Percentiles rank a stretch among this genome's conserved stretches.
phyloP scores from a whole-genome alignment of 1,140 invertebrate species.

The Cotesia typhae region DNA sequence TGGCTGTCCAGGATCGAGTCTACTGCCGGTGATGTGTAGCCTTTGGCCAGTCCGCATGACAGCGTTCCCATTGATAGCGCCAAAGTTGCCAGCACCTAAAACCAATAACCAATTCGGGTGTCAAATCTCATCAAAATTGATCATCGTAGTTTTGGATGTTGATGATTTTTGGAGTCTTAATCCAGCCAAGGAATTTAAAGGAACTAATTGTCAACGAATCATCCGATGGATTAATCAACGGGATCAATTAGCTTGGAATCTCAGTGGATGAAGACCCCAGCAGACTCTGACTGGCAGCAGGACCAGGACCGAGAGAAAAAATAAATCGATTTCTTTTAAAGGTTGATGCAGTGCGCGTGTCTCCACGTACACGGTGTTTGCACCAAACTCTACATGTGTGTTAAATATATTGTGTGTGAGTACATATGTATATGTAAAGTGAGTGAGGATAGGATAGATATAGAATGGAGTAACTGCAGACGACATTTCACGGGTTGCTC shows the following conservation, averaged over 20 bases:
- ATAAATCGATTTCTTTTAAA: no score
- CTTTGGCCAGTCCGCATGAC: conserved; percentile 82
- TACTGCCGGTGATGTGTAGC: conserved; percentile 84
- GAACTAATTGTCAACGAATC: no score
- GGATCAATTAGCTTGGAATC: no score
- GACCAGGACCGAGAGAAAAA: no score
- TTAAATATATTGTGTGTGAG: no score
- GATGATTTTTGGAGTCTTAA: no score
- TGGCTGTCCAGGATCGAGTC: conserved; percentile 79
- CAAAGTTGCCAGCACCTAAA: conserved; percentile 79
- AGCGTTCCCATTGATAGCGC: conserved; percentile 83
- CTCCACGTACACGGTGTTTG: neutral
- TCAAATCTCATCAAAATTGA: neutral
- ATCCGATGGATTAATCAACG: no score
- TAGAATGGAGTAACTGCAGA: conserved; percentile 39
- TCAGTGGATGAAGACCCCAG: neutral
- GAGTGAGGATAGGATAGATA: neutral
- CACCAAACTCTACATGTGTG: no score
- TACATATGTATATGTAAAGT: conserved; percentile 8
- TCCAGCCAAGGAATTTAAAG: no score
- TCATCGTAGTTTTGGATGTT: no score
- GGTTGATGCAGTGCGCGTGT: neutral
- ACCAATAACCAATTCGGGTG: conserved; percentile 6
- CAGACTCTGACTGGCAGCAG: neutral
- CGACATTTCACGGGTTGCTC: conserved; percentile 47